Evolutionary conservation across 2,888 invertebrate species (phyloP).

Genomic region (Synergus japonicus): DNA sequence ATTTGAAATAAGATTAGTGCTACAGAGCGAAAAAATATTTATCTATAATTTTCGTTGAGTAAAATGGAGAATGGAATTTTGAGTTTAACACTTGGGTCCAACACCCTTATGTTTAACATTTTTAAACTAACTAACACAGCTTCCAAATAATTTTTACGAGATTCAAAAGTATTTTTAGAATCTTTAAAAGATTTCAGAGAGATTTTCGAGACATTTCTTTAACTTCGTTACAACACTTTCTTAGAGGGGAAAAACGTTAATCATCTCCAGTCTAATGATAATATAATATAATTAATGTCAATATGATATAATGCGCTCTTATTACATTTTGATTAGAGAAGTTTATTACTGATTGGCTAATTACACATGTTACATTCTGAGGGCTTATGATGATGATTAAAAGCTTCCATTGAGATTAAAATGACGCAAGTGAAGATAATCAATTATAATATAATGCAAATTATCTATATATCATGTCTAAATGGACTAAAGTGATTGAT

Average conservation of each 20-base stretch:
- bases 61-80: too few relatives aligned
- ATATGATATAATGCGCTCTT: not conserved
- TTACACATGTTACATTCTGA: not conserved
- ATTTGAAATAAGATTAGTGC: too few relatives aligned
- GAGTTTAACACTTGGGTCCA: too few relatives aligned
- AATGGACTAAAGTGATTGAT: not conserved
- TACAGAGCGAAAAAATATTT: too few relatives aligned
- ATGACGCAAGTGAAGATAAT: not conserved
- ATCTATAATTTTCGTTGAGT: too few relatives aligned
- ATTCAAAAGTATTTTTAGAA: too few relatives aligned
- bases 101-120: too few relatives aligned
- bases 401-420: not conserved
- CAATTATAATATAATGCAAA: not conserved
- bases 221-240: too few relatives aligned
- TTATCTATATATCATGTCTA: not conserved
- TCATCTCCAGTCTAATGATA: not conserved
- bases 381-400: not conserved
- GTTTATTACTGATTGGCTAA: not conserved
- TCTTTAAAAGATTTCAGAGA: not conserved
- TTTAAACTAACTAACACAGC: too few relatives aligned
- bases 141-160: too few relatives aligned
- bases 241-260: too few relatives aligned
- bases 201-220: too few relatives aligned
- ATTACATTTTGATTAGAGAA: not conserved
- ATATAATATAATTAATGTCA: not conserved